Evolutionary conservation across 2,113 vertebrate species (phyloP), one percentile per base, ranked within the genome.

Genomic region (Sarotherodon lohbergeri): DNA sequence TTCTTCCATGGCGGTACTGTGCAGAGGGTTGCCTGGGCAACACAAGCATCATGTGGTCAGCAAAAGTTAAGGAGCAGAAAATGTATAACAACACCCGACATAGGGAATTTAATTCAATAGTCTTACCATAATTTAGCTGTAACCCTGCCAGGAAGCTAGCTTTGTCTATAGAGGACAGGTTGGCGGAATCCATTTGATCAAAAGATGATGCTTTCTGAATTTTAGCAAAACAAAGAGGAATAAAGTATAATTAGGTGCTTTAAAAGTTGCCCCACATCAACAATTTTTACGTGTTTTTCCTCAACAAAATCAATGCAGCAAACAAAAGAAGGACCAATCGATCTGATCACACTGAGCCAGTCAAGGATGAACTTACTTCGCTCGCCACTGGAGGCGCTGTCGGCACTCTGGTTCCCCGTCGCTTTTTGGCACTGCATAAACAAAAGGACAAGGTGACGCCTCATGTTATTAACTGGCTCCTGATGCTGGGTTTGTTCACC

Each of bases 1-100:
- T 16, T 95, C 95, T 36, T 94, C 94, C 46, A 95, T 0, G n/a
- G 95, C 94, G 0, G 95, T 95, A 7, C 95, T 96, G 86, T 96
- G 95, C 73, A 95, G 86, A 24, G 86, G 91, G 68, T 91, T 91
- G 32, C 85, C 95, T 96, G 14, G 27, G 32, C 16, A 86, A 86
- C 46, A 83, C 22, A 55, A 9, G 8, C 54, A 76, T 76, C 14
- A 29, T 32, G 12, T 36, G n/a, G 11, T 83, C 71, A 84, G 59
- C 17, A 41, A 63, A 46, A n/a, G 17, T 9, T 76, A 39, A 43
- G 24, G 13, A 76, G 71, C 43, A 48, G 71, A 76, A 76, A 48
- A 76, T 76, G 24, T 76, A 19, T 48, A 29, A 68, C 43, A 48
- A 7, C 16, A 29, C 41, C 48, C 11, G 14, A 78, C 16, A 32